Evolutionary conservation across 2,797 vertebrate species (phyloP).

Genomic region (Danio choprae): DNA sequence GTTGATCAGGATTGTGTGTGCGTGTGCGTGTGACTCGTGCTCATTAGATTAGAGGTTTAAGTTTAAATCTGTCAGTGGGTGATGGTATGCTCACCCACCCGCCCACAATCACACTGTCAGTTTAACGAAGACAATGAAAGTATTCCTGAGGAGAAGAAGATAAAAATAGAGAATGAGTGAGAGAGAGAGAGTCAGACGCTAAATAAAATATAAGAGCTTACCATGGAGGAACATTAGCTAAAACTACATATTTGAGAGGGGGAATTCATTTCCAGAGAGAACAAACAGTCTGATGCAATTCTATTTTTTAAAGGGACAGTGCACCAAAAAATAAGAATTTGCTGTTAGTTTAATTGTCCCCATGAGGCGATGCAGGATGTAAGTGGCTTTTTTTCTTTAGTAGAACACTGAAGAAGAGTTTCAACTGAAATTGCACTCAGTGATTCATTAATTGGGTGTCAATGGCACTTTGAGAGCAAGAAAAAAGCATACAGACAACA

Average conservation of each 20-base stretch:
- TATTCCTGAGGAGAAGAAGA: neutral
- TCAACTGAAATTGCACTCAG: too few species aligned
- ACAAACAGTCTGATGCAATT: neutral
- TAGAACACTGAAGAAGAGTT: too few species aligned
- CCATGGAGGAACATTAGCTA: neutral
- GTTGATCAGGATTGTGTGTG: conserved; percentile 32
- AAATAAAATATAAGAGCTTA: neutral
- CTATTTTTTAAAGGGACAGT: neutral
- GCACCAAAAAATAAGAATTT: too few species aligned
- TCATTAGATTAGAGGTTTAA: conserved; percentile 36
- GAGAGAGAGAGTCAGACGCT: neutral
- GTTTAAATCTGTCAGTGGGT: conserved; percentile 39
- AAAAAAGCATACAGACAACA: too few species aligned
- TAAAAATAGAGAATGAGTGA: conserved; percentile 28
- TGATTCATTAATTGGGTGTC: too few species aligned
- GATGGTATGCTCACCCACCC: conserved; percentile 16
- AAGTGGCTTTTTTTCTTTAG: too few species aligned
- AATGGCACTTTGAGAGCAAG: too few species aligned
- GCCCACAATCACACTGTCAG: conserved; percentile 22
- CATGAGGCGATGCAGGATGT: too few species aligned
- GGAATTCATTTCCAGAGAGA: neutral
- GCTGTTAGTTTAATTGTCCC: too few species aligned
- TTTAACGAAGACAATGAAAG: conserved; percentile 11
- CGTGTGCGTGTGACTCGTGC: conserved; percentile 10
- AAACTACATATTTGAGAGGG: conserved; percentile 5